Base-by-base conservation (phyloP, 2,113 vertebrate genomes). In the Entomyzon cyanotis region DNA sequence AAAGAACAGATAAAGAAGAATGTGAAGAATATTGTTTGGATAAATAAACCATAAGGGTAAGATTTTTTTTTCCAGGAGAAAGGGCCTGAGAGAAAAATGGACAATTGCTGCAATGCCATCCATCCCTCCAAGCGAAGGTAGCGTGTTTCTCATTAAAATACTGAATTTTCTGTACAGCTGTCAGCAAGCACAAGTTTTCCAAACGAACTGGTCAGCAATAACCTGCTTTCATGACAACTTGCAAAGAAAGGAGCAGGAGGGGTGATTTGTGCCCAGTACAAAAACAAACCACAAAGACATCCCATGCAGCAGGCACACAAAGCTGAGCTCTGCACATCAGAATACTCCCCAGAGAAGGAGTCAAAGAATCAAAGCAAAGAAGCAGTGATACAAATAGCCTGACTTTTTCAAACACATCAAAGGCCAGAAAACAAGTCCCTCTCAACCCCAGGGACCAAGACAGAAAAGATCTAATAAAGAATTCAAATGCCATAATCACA, bases 401-500 rank as follows among this genome's bases (percentile, higher is more conserved):
- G 91, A 94, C 81, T 95, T 95, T 90, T 91, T 83, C 63, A 91
- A 95, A 83, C 27, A 79, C 75, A 91, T 87, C 89, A 95, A 91
- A 96, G 73, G 52, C 46, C 59, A 95, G 81, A 95, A 93, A 95
- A 91, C 70, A 95, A 96, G 89, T 85, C 78, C 78, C 37, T 65
- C 84, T 83, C 89, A 89, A 91, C 87, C 70, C 50, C 47, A 76
- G 84, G 67, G 93, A 94, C 73, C 58, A 95, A 79, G 81, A 93
- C 5, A 91, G 77, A 95, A 95, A 81, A 96, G 89, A 96, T 89
- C 78, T 93, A 95, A 95, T 91, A 83, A 87, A 91, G 87, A 97
- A 96, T 95, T 94, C 78, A 95, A 96, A 96, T 96, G 81, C 78
- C 30, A 59, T 91, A 90, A 95, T 95, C 89, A 91, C 67, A 91